Evolutionary conservation across 92 coral and sea anemone species (phyloP).

Genomic region (Hydrozoanthus gracilis): DNA sequence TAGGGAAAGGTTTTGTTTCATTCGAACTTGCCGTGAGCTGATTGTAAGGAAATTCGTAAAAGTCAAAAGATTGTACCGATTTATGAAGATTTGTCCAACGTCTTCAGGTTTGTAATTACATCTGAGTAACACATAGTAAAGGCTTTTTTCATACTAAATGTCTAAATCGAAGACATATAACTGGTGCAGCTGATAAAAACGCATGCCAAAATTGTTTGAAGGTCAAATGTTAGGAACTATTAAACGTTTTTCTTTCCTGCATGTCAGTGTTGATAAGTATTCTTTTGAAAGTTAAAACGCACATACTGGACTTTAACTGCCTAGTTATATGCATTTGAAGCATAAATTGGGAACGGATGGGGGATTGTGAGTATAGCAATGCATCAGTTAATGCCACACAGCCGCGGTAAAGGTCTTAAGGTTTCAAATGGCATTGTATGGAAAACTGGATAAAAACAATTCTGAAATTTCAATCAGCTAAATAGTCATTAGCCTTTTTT

Average conservation of each 20-base stretch:
- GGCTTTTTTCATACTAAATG: too few species aligned
- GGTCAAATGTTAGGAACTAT: neutral
- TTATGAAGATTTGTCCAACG: too few species aligned
- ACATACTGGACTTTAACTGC: neutral
- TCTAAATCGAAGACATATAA: too few species aligned
- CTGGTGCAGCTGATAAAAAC: too few species aligned
- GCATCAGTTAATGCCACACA: neutral
- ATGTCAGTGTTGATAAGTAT: neutral
- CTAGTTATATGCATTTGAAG: neutral
- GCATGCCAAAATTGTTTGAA: too few species aligned
- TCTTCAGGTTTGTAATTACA: too few species aligned
- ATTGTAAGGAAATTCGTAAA: too few species aligned
- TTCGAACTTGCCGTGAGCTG: too few species aligned
- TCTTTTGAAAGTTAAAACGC: neutral
- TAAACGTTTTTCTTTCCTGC: neutral
- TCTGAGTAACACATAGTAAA: too few species aligned
- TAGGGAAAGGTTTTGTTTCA: too few species aligned
- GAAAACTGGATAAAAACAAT: neutral
- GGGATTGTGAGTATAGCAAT: neutral
- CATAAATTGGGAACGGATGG: neutral
- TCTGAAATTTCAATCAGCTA: neutral
- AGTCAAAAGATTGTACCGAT: too few species aligned
- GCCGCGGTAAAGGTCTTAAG: neutral
- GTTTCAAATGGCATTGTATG: neutral
- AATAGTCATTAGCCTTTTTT: neutral